phyloP scores from a whole-genome alignment of 2,113 vertebrate genomes.

The Actinemys pallida region DNA sequence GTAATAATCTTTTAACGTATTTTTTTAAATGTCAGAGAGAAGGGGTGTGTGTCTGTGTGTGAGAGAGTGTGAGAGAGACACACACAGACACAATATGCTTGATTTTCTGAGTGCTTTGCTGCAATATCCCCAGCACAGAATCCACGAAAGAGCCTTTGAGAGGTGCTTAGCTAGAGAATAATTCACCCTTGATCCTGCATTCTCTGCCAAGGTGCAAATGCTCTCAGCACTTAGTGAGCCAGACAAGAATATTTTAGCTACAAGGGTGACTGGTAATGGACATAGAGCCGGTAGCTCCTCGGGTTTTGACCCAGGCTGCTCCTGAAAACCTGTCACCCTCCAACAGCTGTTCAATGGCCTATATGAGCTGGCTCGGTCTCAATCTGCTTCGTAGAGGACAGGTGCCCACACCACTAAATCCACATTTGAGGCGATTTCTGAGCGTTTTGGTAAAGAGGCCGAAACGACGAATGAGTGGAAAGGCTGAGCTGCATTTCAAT shows the following conservation, averaged over 20 bases:
- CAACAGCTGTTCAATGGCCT: not conserved
- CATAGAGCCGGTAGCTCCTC: not conserved
- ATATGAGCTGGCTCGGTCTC: not conserved
- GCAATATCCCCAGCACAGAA: not conserved
- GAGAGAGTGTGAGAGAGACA: not conserved
- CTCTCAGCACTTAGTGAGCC: not conserved
- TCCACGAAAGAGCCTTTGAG: not conserved
- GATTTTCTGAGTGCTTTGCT: not conserved
- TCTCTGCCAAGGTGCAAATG: rapidly evolving
- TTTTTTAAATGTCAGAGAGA: not conserved
- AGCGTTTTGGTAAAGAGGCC: not conserved
- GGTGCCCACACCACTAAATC: not conserved
- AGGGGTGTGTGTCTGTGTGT: not conserved
- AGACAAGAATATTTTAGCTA: not conserved
- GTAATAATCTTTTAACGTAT: not conserved
- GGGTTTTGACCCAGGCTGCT: not conserved
- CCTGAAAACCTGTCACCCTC: not conserved
- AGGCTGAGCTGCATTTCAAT: not conserved
- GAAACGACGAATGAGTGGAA: not conserved
- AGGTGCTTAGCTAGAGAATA: not conserved
- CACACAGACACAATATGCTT: no score
- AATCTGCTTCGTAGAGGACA: not conserved
- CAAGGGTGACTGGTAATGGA: not conserved
- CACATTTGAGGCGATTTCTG: not conserved
- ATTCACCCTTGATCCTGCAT: not conserved